Evolutionary conservation across 2,113 vertebrate genomes (phyloP), one percentile per base, ranked within the genome.

Genomic region (Thunnus thynnus): DNA sequence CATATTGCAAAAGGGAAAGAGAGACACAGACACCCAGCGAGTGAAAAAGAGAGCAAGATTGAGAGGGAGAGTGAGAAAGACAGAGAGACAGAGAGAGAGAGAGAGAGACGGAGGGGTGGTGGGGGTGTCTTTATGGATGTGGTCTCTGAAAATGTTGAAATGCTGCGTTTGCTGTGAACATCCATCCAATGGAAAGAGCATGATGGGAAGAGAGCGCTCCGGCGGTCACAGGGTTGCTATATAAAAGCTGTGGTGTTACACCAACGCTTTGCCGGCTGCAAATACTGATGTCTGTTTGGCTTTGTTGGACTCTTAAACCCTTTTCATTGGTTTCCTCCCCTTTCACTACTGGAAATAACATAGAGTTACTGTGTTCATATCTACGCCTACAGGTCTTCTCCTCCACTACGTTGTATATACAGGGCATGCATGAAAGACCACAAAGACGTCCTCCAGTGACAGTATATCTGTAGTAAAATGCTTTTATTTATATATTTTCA

Each of bases 1-100:
- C 92, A 93, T 91, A 91, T 89, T 93, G 92, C 87, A 92, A 91
- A 89, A 87, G 76, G 80, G 89, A 91, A 84, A 90, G 82, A 86
- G 90, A 88, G 87, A 90, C 77, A 80, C 77, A 85, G 80, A 89
- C 73, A 84, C 67, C 57, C n/a, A 69, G 80, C n/a, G 55, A 87
- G 47, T 72, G 83, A 78, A 82, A 89, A 80, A 82, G 75, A 69
- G 79, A 83, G 71, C 17, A 75, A 80, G 80, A 72, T 65, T 83
- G 74, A 80, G 68, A 85, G 57, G 25, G 68, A 62, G 84, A 85
- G 57, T 44, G 80, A 85, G 72, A 80, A 55, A 82, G 70, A 16
- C 22, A 64, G 50, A 30, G 46, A 8, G 5, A 27, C 18, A 41
- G 51, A 30, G 46, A 46, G 13, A 32, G 54, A 63, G 62, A 78